Evolutionary conservation across 2,797 vertebrate genomes (phyloP), one percentile per base, ranked within the genome.

Genomic region (Spatula clypeata): DNA sequence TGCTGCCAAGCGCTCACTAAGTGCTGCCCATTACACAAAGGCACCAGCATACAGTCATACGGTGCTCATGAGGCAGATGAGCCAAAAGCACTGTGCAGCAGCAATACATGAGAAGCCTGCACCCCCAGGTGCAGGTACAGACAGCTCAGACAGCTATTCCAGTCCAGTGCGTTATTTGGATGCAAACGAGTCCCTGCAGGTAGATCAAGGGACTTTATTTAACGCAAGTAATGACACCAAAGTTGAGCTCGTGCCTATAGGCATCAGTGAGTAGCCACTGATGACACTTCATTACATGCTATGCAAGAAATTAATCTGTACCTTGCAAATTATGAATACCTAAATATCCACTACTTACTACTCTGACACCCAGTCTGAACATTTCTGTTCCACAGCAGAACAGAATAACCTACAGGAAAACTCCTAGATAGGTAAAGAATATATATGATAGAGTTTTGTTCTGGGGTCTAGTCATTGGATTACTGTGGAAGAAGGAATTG

Each of bases 21-120:
- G 36, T 36, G 74, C 0, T 47, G 49, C 67, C 40, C 61, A n/a
- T 60, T 21, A 57, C 11, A 70, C 6, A 54, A 69, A 88, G 58
- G 26, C 61, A 44, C 18, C 15, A 23, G 9, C 0, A 0, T 6
- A 6, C 0, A 38, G 34, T 29, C 54, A 51, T 9, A 36, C 8
- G 14, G 20, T 2, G 6, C 23, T 55, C 18, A 1, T 7, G 36
- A 62, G 15, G 40, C 11, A 60, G 23, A 51, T 38, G 4, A 89
- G 64, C 55, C n/a, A 54, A 4, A n/a, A 72, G 16, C 66, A 15
- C 21, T 6, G 27, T 5, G 34, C 47, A 20, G 14, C 38, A 38
- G 32, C 21, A 1, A 57, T 14, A 36, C 16, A 29, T 21, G 21
- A 64, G 29, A 79, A 72, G 31, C 13, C 72, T 34, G 75, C 60